These are phyloP conservation scores for Idaea straminata DNA, from an alignment of 2,888 invertebrate species.

Conservation along the genomic window DNA sequence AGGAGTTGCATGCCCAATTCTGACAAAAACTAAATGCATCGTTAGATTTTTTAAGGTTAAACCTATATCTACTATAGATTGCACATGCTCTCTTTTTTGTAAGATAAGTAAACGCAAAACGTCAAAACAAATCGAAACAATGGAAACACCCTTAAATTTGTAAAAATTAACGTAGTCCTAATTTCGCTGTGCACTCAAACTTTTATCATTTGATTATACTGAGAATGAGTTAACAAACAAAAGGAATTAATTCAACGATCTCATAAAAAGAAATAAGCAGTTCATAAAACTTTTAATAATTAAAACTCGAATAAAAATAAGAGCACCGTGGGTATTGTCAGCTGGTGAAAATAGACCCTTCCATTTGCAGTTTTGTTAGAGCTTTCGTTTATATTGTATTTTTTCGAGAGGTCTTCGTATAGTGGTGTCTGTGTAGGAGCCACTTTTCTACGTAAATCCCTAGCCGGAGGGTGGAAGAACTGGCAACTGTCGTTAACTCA, in stretches of 20 bases:
- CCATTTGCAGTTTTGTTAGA: constrained; percentile 13
- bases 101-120: too few relatives aligned
- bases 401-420: constrained; percentile 39
- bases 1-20: too few relatives aligned
- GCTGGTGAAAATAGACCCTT: constrained; percentile 44
- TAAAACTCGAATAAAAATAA: constrained; percentile 77
- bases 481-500: constrained; percentile 75
- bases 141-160: neutral
- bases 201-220: constrained; percentile 43
- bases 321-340: constrained; percentile 45
- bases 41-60: too few relatives aligned
- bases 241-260: constrained; percentile 76
- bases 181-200: constrained; percentile 30
- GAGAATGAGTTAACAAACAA: constrained; percentile 70
- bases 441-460: constrained; percentile 58
- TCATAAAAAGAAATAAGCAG: constrained; percentile 78
- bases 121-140: too few relatives aligned
- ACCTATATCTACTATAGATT: too few relatives aligned
- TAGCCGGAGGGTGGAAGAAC: constrained; percentile 60
- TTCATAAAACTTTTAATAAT: constrained; percentile 79
- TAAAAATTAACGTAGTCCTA: constrained; percentile 21
- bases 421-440: constrained; percentile 42
- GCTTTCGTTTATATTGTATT: constrained; percentile 20
- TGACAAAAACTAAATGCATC: too few relatives aligned
- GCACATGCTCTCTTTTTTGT: too few relatives aligned